phyloP scores from a whole-genome alignment of 2,113 vertebrate species.

The Mus pahari region DNA sequence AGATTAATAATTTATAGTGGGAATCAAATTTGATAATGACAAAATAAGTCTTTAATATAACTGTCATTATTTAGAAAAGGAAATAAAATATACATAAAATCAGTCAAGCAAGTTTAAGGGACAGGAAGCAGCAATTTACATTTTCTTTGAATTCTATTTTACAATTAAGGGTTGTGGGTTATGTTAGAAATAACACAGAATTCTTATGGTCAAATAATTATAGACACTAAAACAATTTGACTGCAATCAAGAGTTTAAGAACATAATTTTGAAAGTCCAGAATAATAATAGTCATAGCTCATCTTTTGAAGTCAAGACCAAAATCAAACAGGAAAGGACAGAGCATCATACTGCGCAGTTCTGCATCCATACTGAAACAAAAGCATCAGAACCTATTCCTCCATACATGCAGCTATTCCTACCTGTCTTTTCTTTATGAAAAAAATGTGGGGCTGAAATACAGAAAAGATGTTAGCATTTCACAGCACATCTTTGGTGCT shows the following conservation, averaged over 20 bases:
- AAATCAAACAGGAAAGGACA: background rate
- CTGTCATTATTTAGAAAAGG: background rate
- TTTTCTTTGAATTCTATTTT: background rate
- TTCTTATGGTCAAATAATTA: background rate
- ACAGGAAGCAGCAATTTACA: background rate
- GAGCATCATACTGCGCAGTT: background rate
- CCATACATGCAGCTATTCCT: background rate
- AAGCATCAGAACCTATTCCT: slow-evolving; percentile 5
- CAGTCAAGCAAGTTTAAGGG: background rate
- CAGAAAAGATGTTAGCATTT: slow-evolving; percentile 65
- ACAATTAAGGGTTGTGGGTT: background rate
- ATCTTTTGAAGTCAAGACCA: background rate
- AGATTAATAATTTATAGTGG: background rate
- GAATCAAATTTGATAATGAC: background rate
- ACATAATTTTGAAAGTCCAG: background rate
- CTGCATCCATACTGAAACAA: background rate
- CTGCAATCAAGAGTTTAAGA: background rate
- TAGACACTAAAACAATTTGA: background rate
- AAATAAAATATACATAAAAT: background rate
- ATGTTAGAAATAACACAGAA: background rate
- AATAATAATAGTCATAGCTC: background rate
- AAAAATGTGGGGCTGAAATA: slow-evolving; percentile 52
- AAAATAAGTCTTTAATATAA: background rate
- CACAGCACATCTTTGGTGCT: slow-evolving; percentile 58
- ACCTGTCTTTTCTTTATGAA: slow-evolving; percentile 44